Evolutionary conservation across 2,797 vertebrate genomes (phyloP), one percentile per base, ranked within the genome.

Genomic region (Eleutherodactylus coqui): DNA sequence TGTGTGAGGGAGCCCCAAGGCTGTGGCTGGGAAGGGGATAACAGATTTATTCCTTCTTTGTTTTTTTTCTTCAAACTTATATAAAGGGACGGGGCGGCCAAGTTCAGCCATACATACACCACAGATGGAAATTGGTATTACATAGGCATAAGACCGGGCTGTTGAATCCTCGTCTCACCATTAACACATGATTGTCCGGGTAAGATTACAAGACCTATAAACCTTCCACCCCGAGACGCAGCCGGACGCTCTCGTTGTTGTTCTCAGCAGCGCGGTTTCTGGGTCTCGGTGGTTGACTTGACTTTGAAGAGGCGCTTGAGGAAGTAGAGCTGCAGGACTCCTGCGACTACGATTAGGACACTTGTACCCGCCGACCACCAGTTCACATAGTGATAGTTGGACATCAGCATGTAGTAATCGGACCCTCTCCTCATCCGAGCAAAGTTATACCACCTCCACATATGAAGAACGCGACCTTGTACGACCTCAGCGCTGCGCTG

Each of bases 391-490:
- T 86, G 89, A 11, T 94, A 93, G 93, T 97, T 98, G 93, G 96
- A 95, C 87, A 90, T 91, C 60, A 97, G 93, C 83, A 97, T 92
- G 91, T 95, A 97, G 90, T 93, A 94, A 89, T 99, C 97, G 0
- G 91, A 90, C 0, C 91, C 93, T 86, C 91, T 96, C 82, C 93
- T 93, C 97, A 99, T 97, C 16, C 96, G 95, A 17, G 94, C 94
- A 0, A 95, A 95, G 92, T 93, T 95, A 92, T 98, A 99, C 93
- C 96, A 93, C 34, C 97, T 94, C 93, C 98, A 97, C 94, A 97
- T 96, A 90, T 99, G 97, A 92, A 99, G 98, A 64, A 96, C 89
- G 3, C 91, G 88, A 9, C 53, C 78, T 86, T 97, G 93, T 88
- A 99, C 91, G 77, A 87, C 94, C 29, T 0, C 88, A 47, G 95